These are phyloP conservation scores for Dasyprocta punctata DNA, from an alignment of 2,113 vertebrate species.

Conservation along the genomic window DNA sequence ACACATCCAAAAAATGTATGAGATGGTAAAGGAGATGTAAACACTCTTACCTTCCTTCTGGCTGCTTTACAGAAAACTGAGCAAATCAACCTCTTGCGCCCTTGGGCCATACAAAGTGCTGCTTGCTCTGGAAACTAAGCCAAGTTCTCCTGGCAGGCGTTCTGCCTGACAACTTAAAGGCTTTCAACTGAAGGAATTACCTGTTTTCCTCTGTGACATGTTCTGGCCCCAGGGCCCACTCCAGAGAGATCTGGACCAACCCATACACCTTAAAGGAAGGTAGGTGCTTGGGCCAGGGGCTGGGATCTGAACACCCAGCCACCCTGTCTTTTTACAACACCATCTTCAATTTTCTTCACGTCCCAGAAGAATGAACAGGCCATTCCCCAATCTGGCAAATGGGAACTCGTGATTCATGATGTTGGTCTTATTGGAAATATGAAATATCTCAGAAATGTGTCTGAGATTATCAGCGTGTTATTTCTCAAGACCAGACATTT, in stretches of 20 bases:
- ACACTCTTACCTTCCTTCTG: not conserved
- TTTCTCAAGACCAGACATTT: not conserved
- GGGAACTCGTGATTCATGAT: not conserved
- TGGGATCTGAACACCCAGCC: not conserved
- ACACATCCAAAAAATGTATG: not conserved
- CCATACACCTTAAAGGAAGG: not conserved
- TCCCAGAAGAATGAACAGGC: not conserved
- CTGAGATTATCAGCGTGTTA: not conserved
- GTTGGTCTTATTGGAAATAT: not conserved
- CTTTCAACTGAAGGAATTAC: not conserved
- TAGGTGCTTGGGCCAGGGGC: fast-evolving
- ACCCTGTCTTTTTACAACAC: not conserved
- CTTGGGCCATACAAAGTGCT: not conserved
- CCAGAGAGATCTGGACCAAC: not conserved
- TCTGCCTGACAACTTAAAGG: not conserved
- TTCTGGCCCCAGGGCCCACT: not conserved
- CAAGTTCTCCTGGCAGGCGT: not conserved
- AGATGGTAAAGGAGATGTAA: not conserved
- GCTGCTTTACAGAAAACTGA: not conserved
- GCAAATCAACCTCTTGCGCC: not conserved
- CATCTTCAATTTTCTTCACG: not conserved
- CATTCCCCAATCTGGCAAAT: not conserved
- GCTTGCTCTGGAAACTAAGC: not conserved
- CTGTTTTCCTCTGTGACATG: not conserved
- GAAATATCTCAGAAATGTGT: not conserved